A percentile compares a stretch with the other conserved stretches of the same genome.
These are phyloP conservation scores for Falco columbarius DNA, from an alignment of 2,797 vertebrate genomes.

Conservation along the genomic window DNA sequence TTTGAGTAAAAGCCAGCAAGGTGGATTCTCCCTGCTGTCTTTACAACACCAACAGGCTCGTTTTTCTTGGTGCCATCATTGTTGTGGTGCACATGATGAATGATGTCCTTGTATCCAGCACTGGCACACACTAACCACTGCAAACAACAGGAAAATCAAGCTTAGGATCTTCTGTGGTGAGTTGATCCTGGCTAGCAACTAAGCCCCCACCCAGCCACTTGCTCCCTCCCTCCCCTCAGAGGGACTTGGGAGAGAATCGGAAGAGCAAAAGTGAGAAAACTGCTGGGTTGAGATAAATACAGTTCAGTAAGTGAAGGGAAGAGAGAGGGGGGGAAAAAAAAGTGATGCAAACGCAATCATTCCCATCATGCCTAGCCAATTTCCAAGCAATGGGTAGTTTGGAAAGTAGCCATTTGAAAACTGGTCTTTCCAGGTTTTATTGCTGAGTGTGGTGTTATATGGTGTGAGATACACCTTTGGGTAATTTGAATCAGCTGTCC, in stretches of 20 bases:
- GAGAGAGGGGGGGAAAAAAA: background rate
- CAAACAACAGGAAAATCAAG: background rate
- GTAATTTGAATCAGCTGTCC: background rate
- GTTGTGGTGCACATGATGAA: background rate
- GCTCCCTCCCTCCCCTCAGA: background rate
- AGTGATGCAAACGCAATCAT: background rate
- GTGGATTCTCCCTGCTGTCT: background rate
- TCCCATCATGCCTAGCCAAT: background rate
- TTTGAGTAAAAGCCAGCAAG: background rate
- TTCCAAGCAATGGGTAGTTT: background rate
- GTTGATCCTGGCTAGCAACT: background rate
- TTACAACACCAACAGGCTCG: background rate
- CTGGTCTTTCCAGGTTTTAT: background rate
- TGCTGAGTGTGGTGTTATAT: background rate
- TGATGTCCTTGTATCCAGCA: background rate
- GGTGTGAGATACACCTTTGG: background rate
- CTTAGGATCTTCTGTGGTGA: background rate
- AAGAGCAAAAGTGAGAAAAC: background rate
- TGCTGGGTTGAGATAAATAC: background rate
- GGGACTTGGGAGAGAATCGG: accelerated
- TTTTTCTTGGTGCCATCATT: background rate
- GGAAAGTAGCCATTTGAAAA: background rate
- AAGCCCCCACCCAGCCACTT: background rate
- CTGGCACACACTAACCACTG: background rate
- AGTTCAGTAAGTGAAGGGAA: background rate